Evolutionary conservation across 2,888 invertebrate genomes (phyloP), one percentile per base, ranked within the genome.

Genomic region (Caenorhabditis sinica): DNA sequence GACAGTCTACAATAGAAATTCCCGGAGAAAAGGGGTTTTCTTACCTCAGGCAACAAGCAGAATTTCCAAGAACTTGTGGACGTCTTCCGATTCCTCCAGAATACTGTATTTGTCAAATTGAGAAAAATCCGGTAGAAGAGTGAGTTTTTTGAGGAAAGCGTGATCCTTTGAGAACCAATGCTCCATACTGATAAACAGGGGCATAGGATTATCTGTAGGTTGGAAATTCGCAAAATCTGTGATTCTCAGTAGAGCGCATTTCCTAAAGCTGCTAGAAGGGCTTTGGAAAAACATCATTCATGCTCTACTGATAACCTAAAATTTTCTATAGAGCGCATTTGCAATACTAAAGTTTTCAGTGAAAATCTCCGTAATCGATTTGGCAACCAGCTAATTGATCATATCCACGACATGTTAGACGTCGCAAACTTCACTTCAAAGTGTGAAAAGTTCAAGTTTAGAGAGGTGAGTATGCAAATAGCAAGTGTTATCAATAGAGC

Each of bases 51-150:
- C 65, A 53, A 6, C 85, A 82, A 13, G 77, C 86, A 9, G 30
- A 33, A 17, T 76, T 75, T 9, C 69, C 56, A 11, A 58, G 88
- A 36, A 80, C 77, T 25, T 88, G 88, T 63, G 74, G 76, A 17
- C 63, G 74, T 1, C 77, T 88, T 8, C 82, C 75, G 5, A 86
- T 88, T 53, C 84, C 84, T 0, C 82, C 82, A 20, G 73, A 80
- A 25, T 87, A 86, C 68, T 88, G 88, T 66, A 74, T 86, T 49
- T 88, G 88, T 69, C 83, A 85, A 30, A 51, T 83, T 20, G 45
- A 68, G 23, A 80, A 68, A 20, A 36, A 40, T 0, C 45, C 66
- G 1, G 25, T 45, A 0, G 25, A 8, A 2, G 76, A 68, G 76
- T 76, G 13, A 60, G 68, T 60, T 17, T 9, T 15, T 6, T 43